A percentile compares a stretch with the other conserved stretches of the same genome.
Evolutionary conservation across 2,113 vertebrate species (phyloP).

Genomic region (Syngnathoides biaculeatus): DNA sequence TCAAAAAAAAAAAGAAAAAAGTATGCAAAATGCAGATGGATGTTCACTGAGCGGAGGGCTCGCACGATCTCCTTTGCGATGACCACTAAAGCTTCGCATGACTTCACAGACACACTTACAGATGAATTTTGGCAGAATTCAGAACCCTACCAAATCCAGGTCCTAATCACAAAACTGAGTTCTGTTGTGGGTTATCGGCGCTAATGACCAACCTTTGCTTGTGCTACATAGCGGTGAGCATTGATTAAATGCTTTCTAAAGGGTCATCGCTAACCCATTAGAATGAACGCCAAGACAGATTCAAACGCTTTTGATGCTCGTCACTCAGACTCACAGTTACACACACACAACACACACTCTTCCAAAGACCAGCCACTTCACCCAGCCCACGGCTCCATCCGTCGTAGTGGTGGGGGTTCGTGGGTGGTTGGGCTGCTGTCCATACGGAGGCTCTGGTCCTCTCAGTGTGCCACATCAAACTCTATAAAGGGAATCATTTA

Average conservation of each 20-base stretch:
- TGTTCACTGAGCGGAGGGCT: not conserved
- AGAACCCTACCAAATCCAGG: no score
- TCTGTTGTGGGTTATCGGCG: not conserved
- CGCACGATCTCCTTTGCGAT: not conserved
- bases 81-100: not conserved
- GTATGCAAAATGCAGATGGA: no score
- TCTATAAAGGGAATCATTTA: conserved; percentile 89
- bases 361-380: conserved; percentile 24
- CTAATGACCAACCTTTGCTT: not conserved
- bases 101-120: not conserved
- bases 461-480: conserved; percentile 84
- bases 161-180: no score
- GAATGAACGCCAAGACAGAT: conserved; percentile 60
- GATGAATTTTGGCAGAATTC: not conserved
- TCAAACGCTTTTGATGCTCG: conserved; percentile 68
- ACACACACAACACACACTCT: conserved; percentile 21
- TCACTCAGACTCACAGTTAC: conserved; percentile 44
- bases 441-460: conserved; percentile 75
- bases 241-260: conserved; percentile 41
- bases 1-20: no score
- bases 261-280: conserved; percentile 71
- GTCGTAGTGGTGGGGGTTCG: conserved; percentile 11
- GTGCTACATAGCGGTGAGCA: not conserved
- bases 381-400: conserved; percentile 52
- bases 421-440: conserved; percentile 65